These are phyloP conservation scores for Lycocerus yunnanus DNA, from an alignment of 2,888 invertebrate species.

Conservation along the genomic window DNA sequence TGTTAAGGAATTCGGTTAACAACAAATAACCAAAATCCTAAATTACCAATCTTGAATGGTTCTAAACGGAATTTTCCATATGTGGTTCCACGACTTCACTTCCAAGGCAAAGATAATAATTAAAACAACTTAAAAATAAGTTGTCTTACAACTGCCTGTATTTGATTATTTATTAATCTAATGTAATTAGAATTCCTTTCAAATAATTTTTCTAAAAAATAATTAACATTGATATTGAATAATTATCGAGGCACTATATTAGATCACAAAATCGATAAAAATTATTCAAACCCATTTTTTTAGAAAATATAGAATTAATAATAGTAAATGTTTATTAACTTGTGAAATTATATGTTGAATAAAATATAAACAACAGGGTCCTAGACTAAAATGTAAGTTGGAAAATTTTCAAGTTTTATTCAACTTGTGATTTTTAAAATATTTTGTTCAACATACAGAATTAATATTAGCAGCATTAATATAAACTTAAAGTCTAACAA, in stretches of 20 bases:
- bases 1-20: neutral
- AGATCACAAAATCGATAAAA: constrained; percentile 37
- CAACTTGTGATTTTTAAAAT: too few species aligned
- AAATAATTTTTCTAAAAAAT: neutral
- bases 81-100: too few species aligned
- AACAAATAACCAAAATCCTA: neutral
- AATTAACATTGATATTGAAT: constrained; percentile 9
- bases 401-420: too few species aligned
- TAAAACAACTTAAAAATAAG: neutral
- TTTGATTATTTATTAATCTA: neutral
- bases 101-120: neutral
- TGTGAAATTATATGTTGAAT: too few species aligned
- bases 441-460: too few species aligned
- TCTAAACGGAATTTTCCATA: neutral
- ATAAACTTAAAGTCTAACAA: constrained; percentile 9
- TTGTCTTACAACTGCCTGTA: neutral
- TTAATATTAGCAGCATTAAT: neutral
- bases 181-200: neutral
- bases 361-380: too few species aligned
- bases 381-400: too few species aligned
- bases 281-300: constrained; percentile 4
- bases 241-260: constrained; percentile 37
- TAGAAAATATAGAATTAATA: neutral
- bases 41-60: neutral
- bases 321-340: too few species aligned